Evolutionary conservation across 1,140 invertebrate genomes (phyloP), one percentile per base, ranked within the genome.

Genomic region (Episyrphus balteatus): DNA sequence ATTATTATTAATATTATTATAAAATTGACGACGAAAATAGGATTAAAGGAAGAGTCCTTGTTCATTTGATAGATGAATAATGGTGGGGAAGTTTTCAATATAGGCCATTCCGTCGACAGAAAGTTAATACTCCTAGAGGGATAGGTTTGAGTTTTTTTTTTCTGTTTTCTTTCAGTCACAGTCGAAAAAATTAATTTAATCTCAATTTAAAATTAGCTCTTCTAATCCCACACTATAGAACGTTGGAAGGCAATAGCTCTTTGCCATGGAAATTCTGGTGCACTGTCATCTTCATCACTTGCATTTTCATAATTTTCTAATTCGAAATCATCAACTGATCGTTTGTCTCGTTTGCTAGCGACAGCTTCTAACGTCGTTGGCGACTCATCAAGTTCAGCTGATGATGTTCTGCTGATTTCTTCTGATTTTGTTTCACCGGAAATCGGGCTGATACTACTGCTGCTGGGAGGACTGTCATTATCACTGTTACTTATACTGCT

Each of bases 251-350:
- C 61, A 8, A 64, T 44, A 13, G 64, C 59, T 18, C 63, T 59
- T 49, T 66, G 59, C 63, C 63, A 66, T 19, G 63, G 63, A 44
- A 66, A 66, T 14, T 66, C 63, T 1, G 63, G 63, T 46, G 58
- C 55, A 31, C 26, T 12, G 2, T 18, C 39, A 7, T 41, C n/a
- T n/a, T n/a, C n/a, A n/a, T n/a, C n/a, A n/a, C n/a, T n/a, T n/a
- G n/a, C 50, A 26, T 55, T 54, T 34, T 51, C 46, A 31, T 44
- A 41, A 12, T 15, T 30, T 31, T 47, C 39, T 1, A 42, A 30
- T 34, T 33, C 7, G 5, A 55, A 50, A 49, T 52, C 51, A 18
- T 50, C 43, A 8, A 63, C 39, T 13, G 63, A 62, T 32, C 63
- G 47, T 36, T 49, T 51, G 14, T 51, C 44, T 37, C 52, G 47